Conservation (phyloP, 2,888 invertebrate species). For the Spialia ferax region DNA sequence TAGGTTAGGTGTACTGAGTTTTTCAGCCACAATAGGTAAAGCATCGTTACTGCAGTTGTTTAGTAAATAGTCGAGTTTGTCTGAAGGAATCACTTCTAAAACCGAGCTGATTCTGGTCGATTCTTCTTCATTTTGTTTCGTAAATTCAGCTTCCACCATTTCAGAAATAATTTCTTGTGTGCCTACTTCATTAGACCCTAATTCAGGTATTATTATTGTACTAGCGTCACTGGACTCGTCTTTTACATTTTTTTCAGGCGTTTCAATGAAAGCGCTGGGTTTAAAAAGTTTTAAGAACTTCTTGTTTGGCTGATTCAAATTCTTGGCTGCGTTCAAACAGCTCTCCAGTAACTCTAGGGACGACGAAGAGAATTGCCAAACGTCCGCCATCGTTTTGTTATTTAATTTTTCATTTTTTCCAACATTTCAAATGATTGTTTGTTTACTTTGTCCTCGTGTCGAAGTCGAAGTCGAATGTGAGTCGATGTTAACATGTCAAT, state of each 20-base stretch:
- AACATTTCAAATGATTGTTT: too few species aligned
- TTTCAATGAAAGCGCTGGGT: background rate
- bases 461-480: too few species aligned
- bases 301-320: slow-evolving; percentile 1
- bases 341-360: slow-evolving; percentile 43
- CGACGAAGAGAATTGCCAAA: slow-evolving; percentile 48
- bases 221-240: background rate
- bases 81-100: background rate
- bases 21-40: slow-evolving; percentile 48
- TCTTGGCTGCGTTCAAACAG: slow-evolving; percentile 37
- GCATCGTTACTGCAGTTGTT: background rate
- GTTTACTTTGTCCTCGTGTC: too few species aligned
- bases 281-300: slow-evolving; percentile 48
- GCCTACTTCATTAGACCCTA: background rate
- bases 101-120: background rate
- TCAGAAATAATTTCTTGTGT: slow-evolving; percentile 6
- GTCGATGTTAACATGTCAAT: too few species aligned
- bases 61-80: slow-evolving; percentile 5
- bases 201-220: background rate
- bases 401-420: too few species aligned
- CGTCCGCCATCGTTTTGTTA: slow-evolving; percentile 30
- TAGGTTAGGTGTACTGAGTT: slow-evolving; percentile 50
- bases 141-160: background rate
- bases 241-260: background rate
- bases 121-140: background rate